Conservation (phyloP, 2,888 invertebrate species). For the Imbricaverruca yamaguchii region DNA sequence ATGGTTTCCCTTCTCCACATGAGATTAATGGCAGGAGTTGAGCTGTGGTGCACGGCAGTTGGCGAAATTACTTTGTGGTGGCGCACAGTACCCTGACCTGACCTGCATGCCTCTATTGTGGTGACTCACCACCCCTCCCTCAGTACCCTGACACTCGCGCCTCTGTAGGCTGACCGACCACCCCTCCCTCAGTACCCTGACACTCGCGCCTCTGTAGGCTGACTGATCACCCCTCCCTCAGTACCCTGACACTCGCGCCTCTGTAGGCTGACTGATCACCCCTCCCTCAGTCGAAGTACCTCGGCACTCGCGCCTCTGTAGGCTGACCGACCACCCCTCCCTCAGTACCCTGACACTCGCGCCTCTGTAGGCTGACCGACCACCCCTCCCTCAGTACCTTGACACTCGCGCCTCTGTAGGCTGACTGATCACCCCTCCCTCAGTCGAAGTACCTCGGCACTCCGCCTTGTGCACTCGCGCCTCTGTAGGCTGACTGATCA, state of each 20-base stretch:
- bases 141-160: background rate
- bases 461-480: no score
- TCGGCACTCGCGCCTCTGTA: background rate
- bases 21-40: no score
- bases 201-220: background rate
- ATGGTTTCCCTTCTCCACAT: no score
- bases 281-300: constrained; percentile 10
- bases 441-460: constrained; percentile 12
- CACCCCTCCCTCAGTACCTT: background rate
- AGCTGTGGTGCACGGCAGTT: no score
- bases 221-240: no score
- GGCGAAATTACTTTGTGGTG: no score
- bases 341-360: background rate
- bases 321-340: no score
- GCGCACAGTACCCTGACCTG: no score
- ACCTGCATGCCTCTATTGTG: no score
- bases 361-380: background rate
- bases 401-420: background rate
- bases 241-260: background rate
- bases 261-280: no score
- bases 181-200: background rate
- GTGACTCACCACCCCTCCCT: background rate
- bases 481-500: background rate
- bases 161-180: background rate
- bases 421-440: no score